Percentiles rank a stretch among this genome's conserved stretches.
phyloP scores from a whole-genome alignment of 2,888 invertebrate species.

The Asteroscopus sphinx region DNA sequence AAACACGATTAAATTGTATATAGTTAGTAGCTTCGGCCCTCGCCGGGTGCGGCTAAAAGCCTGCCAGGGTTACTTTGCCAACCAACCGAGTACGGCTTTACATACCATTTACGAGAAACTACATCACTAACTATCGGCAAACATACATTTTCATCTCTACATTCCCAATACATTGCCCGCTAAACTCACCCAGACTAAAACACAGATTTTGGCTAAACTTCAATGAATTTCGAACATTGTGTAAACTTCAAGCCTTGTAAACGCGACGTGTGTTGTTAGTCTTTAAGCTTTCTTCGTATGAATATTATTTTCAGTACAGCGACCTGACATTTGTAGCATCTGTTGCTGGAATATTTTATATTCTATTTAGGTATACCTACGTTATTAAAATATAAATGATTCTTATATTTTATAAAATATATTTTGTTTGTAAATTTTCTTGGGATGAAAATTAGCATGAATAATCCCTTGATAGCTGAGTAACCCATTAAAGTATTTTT shows the following conservation, averaged over 20 bases:
- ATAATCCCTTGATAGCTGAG: background rate
- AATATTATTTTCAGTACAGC: constrained; percentile 67
- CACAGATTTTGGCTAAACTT: constrained; percentile 1
- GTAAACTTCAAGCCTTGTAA: constrained; percentile 13
- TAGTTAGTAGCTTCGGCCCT: constrained; percentile 22
- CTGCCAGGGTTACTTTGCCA: constrained; percentile 64
- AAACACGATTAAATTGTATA: constrained; percentile 47
- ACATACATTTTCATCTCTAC: constrained; percentile 26
- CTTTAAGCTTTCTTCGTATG: constrained; percentile 63
- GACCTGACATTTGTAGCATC: constrained; percentile 62
- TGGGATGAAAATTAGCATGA: background rate
- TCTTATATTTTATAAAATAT: constrained; percentile 10
- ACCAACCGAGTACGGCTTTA: constrained; percentile 50
- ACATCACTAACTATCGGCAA: constrained; percentile 46
- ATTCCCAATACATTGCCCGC: constrained; percentile 40
- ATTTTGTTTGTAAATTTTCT: background rate
- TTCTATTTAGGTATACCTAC: constrained; percentile 34
- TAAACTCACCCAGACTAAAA: constrained; percentile 5
- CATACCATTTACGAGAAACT: constrained; percentile 52
- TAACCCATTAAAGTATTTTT: background rate
- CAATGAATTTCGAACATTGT: constrained; percentile 41
- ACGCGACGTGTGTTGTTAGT: constrained; percentile 37
- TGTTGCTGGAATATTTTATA: constrained; percentile 59
- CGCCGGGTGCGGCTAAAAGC: constrained; percentile 66
- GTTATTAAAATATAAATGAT: constrained; percentile 47